Conservation (phyloP, 2,113 vertebrate species). For the Poeciliopsis prolifica region DNA sequence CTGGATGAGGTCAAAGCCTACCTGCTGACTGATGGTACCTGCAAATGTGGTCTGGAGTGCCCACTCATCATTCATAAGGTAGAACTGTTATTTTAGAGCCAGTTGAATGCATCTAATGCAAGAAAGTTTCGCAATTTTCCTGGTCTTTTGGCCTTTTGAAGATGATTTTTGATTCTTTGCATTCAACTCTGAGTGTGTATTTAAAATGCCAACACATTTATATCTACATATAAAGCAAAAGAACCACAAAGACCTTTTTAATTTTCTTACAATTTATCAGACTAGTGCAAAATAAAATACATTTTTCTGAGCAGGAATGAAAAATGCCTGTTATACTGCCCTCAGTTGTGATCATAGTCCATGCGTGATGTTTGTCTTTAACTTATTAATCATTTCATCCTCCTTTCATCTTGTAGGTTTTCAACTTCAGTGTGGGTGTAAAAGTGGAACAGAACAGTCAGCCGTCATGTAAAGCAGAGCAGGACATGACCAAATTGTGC, state of each 20-base stretch:
- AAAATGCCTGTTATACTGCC: neutral
- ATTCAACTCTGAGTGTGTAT: too few relatives aligned
- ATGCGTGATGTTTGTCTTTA: neutral
- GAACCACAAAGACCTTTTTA: too few relatives aligned
- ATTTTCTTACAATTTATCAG: too few relatives aligned
- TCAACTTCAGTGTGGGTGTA: slow-evolving; percentile 88
- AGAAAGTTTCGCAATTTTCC: neutral
- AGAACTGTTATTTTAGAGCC: slow-evolving; percentile 1
- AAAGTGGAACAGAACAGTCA: slow-evolving; percentile 83
- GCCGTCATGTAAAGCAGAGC: slow-evolving; percentile 85
- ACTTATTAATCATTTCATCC: neutral
- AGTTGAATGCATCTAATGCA: neutral
- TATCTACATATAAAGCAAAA: too few relatives aligned
- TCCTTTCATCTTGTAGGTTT: slow-evolving; percentile 79
- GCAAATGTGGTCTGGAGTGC: slow-evolving; percentile 93
- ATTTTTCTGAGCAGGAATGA: neutral
- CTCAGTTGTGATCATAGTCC: neutral
- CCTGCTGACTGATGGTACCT: slow-evolving; percentile 90
- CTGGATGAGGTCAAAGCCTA: slow-evolving; percentile 89
- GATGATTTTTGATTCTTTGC: too few relatives aligned
- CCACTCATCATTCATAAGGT: slow-evolving; percentile 91
- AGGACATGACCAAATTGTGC: slow-evolving; percentile 96
- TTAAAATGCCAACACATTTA: too few relatives aligned
- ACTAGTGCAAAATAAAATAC: neutral
- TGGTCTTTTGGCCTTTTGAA: too few relatives aligned